Evolutionary conservation across 1,140 invertebrate species (phyloP).

Genomic region (Lycorma delicatula): DNA sequence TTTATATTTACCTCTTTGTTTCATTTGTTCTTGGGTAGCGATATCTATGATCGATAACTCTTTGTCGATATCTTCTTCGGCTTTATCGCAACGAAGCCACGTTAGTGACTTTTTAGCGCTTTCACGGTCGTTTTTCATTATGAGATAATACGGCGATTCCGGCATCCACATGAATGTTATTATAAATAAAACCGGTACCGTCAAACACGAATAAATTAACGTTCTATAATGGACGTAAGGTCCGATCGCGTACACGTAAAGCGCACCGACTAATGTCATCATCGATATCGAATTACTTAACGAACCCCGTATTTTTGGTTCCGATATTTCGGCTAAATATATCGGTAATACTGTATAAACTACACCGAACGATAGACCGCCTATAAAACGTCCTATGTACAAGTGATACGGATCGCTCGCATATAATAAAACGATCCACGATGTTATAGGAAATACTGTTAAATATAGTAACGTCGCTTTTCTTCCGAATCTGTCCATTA

Average conservation of each 20-base stretch:
- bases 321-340: constrained; percentile 73
- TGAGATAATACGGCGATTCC: constrained; percentile 67
- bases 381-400: constrained; percentile 17
- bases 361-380: constrained; percentile 61
- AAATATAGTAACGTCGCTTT: constrained; percentile 50
- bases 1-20: constrained; percentile 36
- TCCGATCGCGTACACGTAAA: constrained; percentile 65
- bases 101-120: constrained; percentile 39
- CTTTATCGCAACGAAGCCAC: constrained; percentile 41
- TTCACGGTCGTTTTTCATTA: constrained; percentile 46
- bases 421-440: constrained; percentile 42
- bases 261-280: constrained; percentile 63
- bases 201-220: constrained; percentile 53
- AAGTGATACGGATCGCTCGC: constrained; percentile 60
- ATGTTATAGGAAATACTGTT: background rate
- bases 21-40: constrained; percentile 26
- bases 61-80: constrained; percentile 38
- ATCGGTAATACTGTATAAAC: constrained; percentile 71
- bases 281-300: constrained; percentile 68
- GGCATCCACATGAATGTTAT: constrained; percentile 63
- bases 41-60: constrained; percentile 31
- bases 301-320: constrained; percentile 20
- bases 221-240: constrained; percentile 55
- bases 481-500: constrained; percentile 66
- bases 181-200: constrained; percentile 52